A percentile compares a stretch with the other conserved stretches of the same genome.
These are phyloP conservation scores for Sebastes variabilis DNA, from an alignment of 2,797 vertebrate genomes.

Conservation along the genomic window DNA sequence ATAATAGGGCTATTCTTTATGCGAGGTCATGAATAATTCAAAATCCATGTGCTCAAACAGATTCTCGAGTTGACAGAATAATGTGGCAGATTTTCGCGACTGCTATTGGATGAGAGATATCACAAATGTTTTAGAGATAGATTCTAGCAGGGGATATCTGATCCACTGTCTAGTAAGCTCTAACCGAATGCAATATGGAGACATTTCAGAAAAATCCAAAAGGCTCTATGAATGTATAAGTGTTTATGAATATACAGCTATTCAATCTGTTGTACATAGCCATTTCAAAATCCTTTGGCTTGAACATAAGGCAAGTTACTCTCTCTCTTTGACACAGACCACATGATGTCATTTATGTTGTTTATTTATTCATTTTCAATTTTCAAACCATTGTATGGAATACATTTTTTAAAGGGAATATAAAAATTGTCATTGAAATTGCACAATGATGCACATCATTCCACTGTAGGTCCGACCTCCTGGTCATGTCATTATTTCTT, in stretches of 20 bases:
- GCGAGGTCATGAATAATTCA: slow-evolving; percentile 80
- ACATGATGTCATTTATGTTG: neutral
- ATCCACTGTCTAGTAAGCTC: slow-evolving; percentile 20
- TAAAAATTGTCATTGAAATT: neutral
- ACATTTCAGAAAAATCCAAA: slow-evolving; percentile 21
- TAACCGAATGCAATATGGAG: slow-evolving; percentile 6
- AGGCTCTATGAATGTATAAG: slow-evolving; percentile 11
- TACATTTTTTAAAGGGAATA: neutral
- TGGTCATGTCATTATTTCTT: neutral
- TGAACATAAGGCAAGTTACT: neutral
- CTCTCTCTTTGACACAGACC: neutral
- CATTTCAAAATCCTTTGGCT: neutral
- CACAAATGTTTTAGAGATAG: slow-evolving; percentile 56
- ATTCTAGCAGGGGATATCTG: slow-evolving; percentile 37
- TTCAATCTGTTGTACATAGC: neutral
- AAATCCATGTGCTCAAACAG: slow-evolving; percentile 70
- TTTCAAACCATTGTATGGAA: neutral
- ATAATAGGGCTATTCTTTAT: slow-evolving; percentile 78
- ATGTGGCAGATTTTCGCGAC: slow-evolving; percentile 65
- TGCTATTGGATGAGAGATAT: slow-evolving; percentile 68
- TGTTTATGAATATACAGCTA: neutral
- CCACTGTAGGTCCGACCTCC: neutral
- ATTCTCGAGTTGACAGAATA: slow-evolving; percentile 76
- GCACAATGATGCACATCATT: neutral
- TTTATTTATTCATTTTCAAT: slow-evolving; percentile 10